These are phyloP conservation scores for Aptenodytes forsteri DNA, from an alignment of 2,113 vertebrate species.

Conservation along the genomic window DNA sequence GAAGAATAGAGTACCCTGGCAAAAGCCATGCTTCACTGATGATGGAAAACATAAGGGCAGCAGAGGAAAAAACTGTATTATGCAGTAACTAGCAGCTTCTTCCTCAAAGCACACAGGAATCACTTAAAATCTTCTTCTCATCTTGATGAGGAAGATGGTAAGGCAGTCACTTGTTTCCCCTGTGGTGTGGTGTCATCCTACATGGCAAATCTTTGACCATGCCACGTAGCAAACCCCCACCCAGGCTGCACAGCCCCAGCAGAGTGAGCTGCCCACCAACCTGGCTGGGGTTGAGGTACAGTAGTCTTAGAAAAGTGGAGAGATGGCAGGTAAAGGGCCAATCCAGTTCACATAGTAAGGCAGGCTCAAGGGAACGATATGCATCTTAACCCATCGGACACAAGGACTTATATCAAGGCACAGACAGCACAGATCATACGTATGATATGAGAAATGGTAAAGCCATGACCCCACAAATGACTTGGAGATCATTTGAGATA, in stretches of 20 bases:
- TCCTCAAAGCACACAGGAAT: background rate
- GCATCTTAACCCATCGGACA: background rate
- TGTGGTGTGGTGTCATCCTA: background rate
- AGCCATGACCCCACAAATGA: background rate
- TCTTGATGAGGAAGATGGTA: background rate
- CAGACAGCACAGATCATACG: background rate
- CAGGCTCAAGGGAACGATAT: rapidly evolving
- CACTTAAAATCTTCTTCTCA: background rate
- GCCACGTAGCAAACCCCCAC: background rate
- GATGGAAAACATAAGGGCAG: background rate
- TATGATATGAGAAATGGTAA: background rate
- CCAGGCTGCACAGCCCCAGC: background rate
- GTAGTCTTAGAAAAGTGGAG: background rate
- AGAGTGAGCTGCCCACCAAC: background rate
- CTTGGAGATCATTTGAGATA: background rate
- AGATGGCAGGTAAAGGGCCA: background rate
- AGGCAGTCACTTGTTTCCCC: background rate
- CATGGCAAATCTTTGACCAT: background rate
- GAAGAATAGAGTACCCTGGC: background rate
- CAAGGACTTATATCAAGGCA: background rate
- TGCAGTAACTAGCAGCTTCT: background rate
- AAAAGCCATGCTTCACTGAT: background rate
- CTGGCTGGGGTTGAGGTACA: background rate
- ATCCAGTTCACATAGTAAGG: background rate
- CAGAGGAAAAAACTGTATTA: background rate